These are phyloP conservation scores for Trididemnum miniatum DNA, from an alignment of 23 tunicate species.

Conservation along the genomic window DNA sequence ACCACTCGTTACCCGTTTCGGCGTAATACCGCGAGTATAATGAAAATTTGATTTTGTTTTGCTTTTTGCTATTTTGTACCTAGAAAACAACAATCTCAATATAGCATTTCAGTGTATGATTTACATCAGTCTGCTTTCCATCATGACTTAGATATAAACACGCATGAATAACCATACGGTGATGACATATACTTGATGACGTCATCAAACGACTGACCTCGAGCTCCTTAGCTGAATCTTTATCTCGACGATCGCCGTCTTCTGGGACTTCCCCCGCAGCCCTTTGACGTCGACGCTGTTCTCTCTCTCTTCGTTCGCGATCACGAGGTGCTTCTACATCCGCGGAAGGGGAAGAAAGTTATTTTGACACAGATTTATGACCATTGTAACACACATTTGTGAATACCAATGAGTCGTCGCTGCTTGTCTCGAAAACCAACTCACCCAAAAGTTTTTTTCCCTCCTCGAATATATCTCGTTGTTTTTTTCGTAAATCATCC, in stretches of 20 bases:
- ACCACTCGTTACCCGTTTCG: too few species aligned
- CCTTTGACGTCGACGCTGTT: conserved; percentile 76
- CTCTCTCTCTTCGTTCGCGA: conserved; percentile 87
- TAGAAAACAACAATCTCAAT: too few species aligned
- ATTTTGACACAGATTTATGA: too few species aligned
- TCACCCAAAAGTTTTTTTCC: conserved; percentile 73
- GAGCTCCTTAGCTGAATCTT: conserved; percentile 89
- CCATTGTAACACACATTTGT: background rate
- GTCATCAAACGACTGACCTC: conserved; percentile 36
- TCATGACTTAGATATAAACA: too few species aligned
- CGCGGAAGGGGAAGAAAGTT: too few species aligned
- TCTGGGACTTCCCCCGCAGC: conserved; percentile 54
- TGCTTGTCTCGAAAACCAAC: background rate
- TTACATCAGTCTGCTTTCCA: too few species aligned
- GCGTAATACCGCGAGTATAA: too few species aligned
- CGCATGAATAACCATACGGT: too few species aligned
- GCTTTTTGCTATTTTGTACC: too few species aligned
- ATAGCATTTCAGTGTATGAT: too few species aligned
- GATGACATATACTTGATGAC: too few species aligned
- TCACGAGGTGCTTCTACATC: conserved; percentile 76
- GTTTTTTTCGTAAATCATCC: conserved; percentile 82
- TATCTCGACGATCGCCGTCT: conserved; percentile 53
- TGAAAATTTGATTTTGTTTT: too few species aligned
- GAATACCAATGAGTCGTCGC: background rate
- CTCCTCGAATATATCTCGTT: conserved; percentile 87